Evolutionary conservation across 2,113 vertebrate species (phyloP).

Genomic region (Ctenodactylus gundi): DNA sequence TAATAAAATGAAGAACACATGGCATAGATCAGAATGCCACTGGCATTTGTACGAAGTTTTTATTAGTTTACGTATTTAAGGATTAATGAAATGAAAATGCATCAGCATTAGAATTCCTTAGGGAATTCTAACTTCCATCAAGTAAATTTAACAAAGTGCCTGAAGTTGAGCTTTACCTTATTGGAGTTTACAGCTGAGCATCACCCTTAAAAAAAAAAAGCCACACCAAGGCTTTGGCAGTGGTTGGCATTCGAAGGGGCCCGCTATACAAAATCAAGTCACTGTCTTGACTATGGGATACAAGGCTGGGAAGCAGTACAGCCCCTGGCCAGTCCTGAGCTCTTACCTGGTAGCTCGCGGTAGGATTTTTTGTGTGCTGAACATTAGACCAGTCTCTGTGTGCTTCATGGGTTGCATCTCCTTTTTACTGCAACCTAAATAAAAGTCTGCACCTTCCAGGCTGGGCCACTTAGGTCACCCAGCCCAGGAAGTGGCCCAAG

Average conservation of each 20-base stretch:
- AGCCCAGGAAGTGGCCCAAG: neutral
- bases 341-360: too few relatives aligned
- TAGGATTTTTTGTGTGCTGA: neutral
- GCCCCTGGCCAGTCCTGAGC: fast-evolving
- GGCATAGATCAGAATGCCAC: constrained; percentile 13
- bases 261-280: neutral
- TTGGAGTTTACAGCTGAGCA: neutral
- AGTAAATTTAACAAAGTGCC: neutral
- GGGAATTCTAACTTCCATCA: constrained; percentile 14
- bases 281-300: too few relatives aligned
- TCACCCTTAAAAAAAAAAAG: neutral
- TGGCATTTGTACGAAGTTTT: constrained; percentile 18
- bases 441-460: neutral
- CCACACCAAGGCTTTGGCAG: too few relatives aligned
- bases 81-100: constrained; percentile 37
- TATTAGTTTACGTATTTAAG: constrained; percentile 5
- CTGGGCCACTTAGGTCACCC: neutral
- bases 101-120: neutral
- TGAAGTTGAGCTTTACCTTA: neutral
- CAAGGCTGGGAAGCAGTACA: fast-evolving
- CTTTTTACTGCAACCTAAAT: neutral
- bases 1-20: constrained; percentile 46
- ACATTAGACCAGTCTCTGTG: too few relatives aligned
- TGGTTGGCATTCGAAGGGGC: neutral
- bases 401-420: neutral